Evolutionary conservation across 2,888 invertebrate genomes (phyloP).

Genomic region (Prosopocoilus inquinatus): DNA sequence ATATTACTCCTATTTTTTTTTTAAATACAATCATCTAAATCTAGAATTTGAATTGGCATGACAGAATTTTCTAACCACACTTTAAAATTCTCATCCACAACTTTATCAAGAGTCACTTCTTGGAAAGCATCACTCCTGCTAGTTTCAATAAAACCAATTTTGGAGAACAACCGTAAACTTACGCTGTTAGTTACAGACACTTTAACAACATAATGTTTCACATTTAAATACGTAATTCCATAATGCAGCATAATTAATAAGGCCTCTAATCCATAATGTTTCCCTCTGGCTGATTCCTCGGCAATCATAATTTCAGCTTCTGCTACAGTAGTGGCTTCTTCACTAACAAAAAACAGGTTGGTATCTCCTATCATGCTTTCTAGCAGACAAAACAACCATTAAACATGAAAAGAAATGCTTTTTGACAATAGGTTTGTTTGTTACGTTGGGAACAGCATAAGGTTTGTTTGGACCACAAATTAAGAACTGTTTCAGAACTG

Average conservation of each 20-base stretch:
- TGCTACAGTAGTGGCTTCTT: constrained; percentile 52
- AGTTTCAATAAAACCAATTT: constrained; percentile 71
- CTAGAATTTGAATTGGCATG: constrained; percentile 1
- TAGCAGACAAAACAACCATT: constrained; percentile 33
- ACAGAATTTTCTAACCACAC: constrained; percentile 55
- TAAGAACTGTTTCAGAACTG: neutral
- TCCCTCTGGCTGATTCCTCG: constrained; percentile 67
- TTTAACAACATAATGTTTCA: constrained; percentile 73
- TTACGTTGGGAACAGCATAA: too few relatives aligned
- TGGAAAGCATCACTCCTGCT: constrained; percentile 71
- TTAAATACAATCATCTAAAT: too few relatives aligned
- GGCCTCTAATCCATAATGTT: constrained; percentile 80
- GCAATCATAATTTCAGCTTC: constrained; percentile 97
- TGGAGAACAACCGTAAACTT: constrained; percentile 78
- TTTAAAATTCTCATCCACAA: constrained; percentile 60
- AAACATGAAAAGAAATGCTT: too few relatives aligned
- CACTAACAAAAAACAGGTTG: constrained; percentile 76
- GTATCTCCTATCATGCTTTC: constrained; percentile 92
- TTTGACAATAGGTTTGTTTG: too few relatives aligned
- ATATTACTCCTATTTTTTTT: too few relatives aligned
- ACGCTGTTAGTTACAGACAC: constrained; percentile 70
- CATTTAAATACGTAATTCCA: constrained; percentile 64
- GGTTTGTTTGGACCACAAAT: too few relatives aligned
- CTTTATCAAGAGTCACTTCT: constrained; percentile 73
- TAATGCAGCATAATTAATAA: constrained; percentile 79